A percentile compares a stretch with the other conserved stretches of the same genome.
Evolutionary conservation across 37 sponge, comb jelly and placozoan genomes (phyloP).

Genomic region (Cladorhizidae sp.): DNA sequence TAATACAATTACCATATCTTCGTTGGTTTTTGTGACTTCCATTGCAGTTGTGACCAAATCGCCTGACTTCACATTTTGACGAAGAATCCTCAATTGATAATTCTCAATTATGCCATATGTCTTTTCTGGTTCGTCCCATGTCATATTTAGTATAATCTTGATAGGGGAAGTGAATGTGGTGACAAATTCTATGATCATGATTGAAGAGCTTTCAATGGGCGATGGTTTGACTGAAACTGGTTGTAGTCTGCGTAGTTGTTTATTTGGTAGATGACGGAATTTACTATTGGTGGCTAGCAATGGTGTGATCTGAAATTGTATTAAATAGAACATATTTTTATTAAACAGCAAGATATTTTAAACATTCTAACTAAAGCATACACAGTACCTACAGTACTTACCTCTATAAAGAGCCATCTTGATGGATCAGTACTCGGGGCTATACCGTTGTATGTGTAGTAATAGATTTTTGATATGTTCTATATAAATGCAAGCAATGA

Average conservation of each 20-base stretch:
- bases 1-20: neutral
- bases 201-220: constrained; percentile 5
- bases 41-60: neutral
- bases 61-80: neutral
- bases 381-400: too few species aligned
- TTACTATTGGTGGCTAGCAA: neutral
- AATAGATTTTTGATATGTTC: too few species aligned
- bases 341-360: too few species aligned
- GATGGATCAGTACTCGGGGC: too few species aligned
- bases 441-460: too few species aligned
- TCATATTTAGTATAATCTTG: neutral
- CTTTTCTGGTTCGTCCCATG: constrained; percentile 10
- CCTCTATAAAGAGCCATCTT: too few species aligned
- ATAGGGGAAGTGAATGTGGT: neutral
- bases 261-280: neutral
- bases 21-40: neutral
- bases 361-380: too few species aligned
- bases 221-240: neutral
- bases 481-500: too few species aligned
- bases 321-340: too few species aligned
- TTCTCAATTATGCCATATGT: constrained; percentile 10
- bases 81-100: constrained; percentile 11
- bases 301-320: neutral
- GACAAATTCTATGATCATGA: neutral
- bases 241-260: neutral